phyloP scores from a whole-genome alignment of 2,888 invertebrate genomes.

The Zelleria hepariella region DNA sequence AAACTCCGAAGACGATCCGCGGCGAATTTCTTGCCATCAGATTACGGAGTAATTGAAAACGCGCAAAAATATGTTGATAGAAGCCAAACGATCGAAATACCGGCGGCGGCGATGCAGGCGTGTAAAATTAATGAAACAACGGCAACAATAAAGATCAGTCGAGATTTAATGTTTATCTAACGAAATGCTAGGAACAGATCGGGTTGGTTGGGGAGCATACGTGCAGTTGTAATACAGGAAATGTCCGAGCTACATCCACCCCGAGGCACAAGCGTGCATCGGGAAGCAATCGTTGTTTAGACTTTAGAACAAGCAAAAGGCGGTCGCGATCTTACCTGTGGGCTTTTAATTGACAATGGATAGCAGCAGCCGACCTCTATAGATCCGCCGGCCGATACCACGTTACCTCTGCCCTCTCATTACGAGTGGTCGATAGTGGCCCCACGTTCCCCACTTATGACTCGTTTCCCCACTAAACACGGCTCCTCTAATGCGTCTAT shows the following conservation, averaged over 20 bases:
- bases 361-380: conserved; percentile 41
- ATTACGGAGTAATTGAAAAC: neutral
- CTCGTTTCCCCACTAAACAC: conserved; percentile 25
- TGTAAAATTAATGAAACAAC: conserved; percentile 19
- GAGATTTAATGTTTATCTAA: conserved; percentile 58
- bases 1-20: neutral
- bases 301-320: conserved; percentile 60
- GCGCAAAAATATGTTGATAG: neutral
- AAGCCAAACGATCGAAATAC: neutral
- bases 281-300: conserved; percentile 55
- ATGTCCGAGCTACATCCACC: conserved; percentile 54
- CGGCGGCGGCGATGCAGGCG: neutral
- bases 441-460: conserved; percentile 22
- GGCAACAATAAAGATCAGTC: conserved; percentile 45
- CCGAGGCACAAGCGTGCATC: conserved; percentile 54
- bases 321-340: conserved; percentile 50
- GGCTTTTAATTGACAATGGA: conserved; percentile 65
- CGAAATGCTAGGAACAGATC: conserved; percentile 45
- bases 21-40: neutral
- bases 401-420: conserved; percentile 49
- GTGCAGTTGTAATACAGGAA: conserved; percentile 57
- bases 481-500: conserved; percentile 27
- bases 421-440: conserved; percentile 29
- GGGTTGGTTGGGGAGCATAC: conserved; percentile 46
- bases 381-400: conserved; percentile 40